Percentiles rank a stretch among this genome's conserved stretches.
Conservation (phyloP, 2,888 invertebrate genomes). For the Pilophorus perplexus region DNA sequence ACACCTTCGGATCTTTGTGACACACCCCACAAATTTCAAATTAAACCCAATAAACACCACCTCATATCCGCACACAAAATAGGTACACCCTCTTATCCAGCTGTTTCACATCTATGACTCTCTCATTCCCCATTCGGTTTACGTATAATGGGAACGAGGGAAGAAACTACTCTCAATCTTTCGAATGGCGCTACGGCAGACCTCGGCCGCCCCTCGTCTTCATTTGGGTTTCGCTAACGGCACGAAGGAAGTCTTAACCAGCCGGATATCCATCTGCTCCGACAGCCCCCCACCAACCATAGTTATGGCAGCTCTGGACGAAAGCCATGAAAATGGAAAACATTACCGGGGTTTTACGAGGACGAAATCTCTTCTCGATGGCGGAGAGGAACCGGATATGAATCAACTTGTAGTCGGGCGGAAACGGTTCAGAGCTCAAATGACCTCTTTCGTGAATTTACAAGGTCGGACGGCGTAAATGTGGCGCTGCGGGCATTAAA, state of each 20-base stretch:
- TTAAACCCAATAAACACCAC: too few species aligned
- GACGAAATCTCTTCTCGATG: neutral
- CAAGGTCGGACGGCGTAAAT: too few species aligned
- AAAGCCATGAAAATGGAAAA: slow-evolving; percentile 26
- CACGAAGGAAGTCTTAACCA: slow-evolving; percentile 24
- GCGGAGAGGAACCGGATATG: slow-evolving; percentile 1
- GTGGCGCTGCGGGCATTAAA: too few species aligned
- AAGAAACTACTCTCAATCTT: slow-evolving; percentile 30
- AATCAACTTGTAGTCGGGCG: too few species aligned
- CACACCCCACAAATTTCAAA: too few species aligned
- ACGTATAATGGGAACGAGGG: slow-evolving; percentile 15
- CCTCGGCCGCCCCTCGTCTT: neutral
- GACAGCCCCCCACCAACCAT: neutral
- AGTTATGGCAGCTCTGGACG: neutral
- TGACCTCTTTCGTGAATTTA: too few species aligned
- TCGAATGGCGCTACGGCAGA: slow-evolving; percentile 3
- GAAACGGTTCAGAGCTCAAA: too few species aligned
- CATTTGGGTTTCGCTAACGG: slow-evolving; percentile 20
- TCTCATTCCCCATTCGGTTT: slow-evolving; percentile 12
- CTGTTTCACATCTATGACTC: too few species aligned
- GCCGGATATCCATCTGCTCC: slow-evolving; percentile 28
- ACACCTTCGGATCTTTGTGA: too few species aligned
- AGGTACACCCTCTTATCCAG: too few species aligned
- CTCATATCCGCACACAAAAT: too few species aligned
- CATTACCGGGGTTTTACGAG: slow-evolving; percentile 6